Evolutionary conservation across 2,113 vertebrate species (phyloP).

Genomic region (Megaceryle maxima): DNA sequence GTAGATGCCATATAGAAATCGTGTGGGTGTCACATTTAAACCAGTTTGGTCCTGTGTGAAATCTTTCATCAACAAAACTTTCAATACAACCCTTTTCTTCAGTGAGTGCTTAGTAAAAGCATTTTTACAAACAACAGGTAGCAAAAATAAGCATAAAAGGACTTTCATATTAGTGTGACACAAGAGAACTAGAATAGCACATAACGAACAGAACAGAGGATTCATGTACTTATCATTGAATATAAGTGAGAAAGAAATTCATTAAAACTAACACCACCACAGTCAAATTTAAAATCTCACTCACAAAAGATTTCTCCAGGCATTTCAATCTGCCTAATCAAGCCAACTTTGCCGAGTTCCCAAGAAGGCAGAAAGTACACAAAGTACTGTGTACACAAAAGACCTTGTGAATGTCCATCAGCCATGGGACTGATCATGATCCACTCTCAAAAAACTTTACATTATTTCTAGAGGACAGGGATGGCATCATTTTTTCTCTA

Average conservation of each 20-base stretch:
- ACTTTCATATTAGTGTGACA: neutral
- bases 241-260: neutral
- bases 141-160: neutral
- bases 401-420: neutral
- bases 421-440: neutral
- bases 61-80: neutral
- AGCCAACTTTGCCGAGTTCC: neutral
- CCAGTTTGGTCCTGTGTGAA: neutral
- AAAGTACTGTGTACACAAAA: neutral
- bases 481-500: neutral
- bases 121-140: neutral
- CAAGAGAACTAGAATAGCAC: neutral
- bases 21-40: neutral
- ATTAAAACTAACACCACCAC: neutral
- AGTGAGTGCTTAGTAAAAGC: neutral
- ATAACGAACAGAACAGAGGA: neutral
- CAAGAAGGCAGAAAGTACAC: neutral
- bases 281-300: neutral
- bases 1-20: neutral
- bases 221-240: neutral
- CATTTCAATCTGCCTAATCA: neutral
- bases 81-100: neutral
- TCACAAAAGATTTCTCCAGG: neutral
- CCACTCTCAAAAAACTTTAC: neutral
- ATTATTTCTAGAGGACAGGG: neutral